These are phyloP conservation scores for Meta bourneti DNA, from an alignment of 2,888 invertebrate genomes.

Conservation along the genomic window DNA sequence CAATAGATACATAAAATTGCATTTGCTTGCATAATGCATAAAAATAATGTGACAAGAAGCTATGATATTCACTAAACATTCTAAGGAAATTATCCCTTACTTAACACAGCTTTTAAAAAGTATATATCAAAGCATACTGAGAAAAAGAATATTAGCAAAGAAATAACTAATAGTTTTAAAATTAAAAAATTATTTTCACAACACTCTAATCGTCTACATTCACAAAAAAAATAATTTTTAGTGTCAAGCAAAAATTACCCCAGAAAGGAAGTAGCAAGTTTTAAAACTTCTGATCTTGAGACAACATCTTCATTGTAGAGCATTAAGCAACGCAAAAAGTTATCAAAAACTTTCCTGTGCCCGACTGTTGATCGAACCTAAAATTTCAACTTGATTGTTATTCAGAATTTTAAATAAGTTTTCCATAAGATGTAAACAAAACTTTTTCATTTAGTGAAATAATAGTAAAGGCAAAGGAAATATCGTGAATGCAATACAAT, in stretches of 20 bases:
- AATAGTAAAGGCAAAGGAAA: background rate
- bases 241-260: slow-evolving; percentile 79
- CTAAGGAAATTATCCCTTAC: too few relatives aligned
- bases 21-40: too few relatives aligned
- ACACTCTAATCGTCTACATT: too few relatives aligned
- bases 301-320: slow-evolving; percentile 97
- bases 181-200: too few relatives aligned
- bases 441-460: background rate
- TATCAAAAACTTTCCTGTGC: slow-evolving; percentile 94
- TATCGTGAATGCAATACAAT: background rate
- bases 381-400: background rate
- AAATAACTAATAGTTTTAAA: too few relatives aligned
- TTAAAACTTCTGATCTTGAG: slow-evolving; percentile 92
- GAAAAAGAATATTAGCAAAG: too few relatives aligned
- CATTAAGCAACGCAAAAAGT: slow-evolving; percentile 94
- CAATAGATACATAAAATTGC: too few relatives aligned
- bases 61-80: too few relatives aligned
- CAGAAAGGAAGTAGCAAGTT: slow-evolving; percentile 93
- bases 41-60: too few relatives aligned
- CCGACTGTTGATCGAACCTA: slow-evolving; percentile 50
- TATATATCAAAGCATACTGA: too few relatives aligned
- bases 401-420: background rate
- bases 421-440: background rate
- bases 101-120: too few relatives aligned
- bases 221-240: background rate